Conservation (phyloP, 1,140 invertebrate species). For the Panulirus ornatus region DNA sequence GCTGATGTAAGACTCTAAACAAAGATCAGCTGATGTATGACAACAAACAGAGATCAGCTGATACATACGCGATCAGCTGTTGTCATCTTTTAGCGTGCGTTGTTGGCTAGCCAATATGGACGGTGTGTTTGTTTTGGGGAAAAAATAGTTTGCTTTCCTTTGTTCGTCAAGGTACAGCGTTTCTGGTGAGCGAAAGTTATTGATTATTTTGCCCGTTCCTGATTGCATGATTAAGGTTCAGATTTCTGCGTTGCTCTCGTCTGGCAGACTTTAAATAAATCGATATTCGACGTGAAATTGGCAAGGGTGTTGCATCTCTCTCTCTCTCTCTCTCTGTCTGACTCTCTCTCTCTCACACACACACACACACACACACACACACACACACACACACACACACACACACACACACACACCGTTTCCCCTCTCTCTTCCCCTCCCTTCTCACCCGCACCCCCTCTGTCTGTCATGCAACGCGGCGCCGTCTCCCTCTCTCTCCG, state of each 20-base stretch:
- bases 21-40: neutral
- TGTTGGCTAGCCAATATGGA: neutral
- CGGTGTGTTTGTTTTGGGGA: neutral
- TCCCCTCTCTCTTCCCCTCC: neutral
- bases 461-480: neutral
- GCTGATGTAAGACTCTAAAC: neutral
- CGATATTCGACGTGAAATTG: neutral
- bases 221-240: neutral
- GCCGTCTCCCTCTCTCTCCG: neutral
- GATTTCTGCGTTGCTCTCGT: neutral
- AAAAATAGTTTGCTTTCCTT: neutral
- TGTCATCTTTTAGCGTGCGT: neutral
- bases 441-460: neutral
- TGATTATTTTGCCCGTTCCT: neutral
- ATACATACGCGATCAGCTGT: neutral
- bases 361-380: too few relatives aligned
- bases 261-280: neutral
- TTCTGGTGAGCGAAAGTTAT: neutral
- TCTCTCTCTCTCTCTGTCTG: too few relatives aligned
- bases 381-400: too few relatives aligned
- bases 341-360: neutral
- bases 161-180: neutral
- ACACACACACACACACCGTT: too few relatives aligned
- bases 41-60: neutral
- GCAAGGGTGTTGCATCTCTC: neutral